Evolutionary conservation across 2,113 vertebrate genomes (phyloP).

Genomic region (Aplodontia rufa): DNA sequence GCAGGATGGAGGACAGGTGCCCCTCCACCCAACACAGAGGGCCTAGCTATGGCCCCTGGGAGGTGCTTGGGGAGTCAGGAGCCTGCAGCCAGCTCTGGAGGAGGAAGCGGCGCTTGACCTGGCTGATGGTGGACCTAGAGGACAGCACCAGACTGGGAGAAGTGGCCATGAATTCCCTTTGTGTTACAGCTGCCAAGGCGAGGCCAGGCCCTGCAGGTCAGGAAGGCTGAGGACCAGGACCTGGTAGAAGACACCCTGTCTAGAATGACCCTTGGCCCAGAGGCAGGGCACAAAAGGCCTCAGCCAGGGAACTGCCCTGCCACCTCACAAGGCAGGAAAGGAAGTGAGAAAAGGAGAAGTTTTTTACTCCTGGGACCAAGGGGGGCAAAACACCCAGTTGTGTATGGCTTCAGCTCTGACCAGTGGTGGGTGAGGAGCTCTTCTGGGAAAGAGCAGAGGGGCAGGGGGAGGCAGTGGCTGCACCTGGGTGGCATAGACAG

Average conservation of each 20-base stretch:
- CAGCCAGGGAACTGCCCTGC: conserved; percentile 22
- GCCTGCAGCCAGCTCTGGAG: conserved; percentile 13
- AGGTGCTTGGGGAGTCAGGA: not conserved
- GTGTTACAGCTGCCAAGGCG: conserved; percentile 60
- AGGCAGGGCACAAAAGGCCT: not conserved
- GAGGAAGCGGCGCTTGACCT: not conserved
- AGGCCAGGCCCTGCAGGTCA: not conserved
- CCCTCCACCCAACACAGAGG: not conserved
- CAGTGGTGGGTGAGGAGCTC: conserved; percentile 1
- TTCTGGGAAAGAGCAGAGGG: not conserved
- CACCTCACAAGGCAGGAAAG: conserved; percentile 58
- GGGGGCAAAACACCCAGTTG: conserved; percentile 31
- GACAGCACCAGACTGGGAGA: conserved; percentile 72
- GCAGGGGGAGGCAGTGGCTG: conserved; percentile 39
- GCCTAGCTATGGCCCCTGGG: not conserved
- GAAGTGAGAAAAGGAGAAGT: conserved; percentile 54
- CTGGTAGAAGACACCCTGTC: conserved; percentile 27
- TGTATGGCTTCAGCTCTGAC: conserved; percentile 73
- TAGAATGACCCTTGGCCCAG: conserved; percentile 30
- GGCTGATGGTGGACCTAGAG: not conserved
- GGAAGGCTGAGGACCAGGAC: conserved; percentile 16
- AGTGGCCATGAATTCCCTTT: conserved; percentile 60
- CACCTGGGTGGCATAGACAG: not conserved
- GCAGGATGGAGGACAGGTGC: conserved; percentile 33
- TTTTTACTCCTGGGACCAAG: conserved; percentile 63